Base-by-base conservation (phyloP, 2,888 invertebrate species). In the Drosophila antonietae region DNA sequence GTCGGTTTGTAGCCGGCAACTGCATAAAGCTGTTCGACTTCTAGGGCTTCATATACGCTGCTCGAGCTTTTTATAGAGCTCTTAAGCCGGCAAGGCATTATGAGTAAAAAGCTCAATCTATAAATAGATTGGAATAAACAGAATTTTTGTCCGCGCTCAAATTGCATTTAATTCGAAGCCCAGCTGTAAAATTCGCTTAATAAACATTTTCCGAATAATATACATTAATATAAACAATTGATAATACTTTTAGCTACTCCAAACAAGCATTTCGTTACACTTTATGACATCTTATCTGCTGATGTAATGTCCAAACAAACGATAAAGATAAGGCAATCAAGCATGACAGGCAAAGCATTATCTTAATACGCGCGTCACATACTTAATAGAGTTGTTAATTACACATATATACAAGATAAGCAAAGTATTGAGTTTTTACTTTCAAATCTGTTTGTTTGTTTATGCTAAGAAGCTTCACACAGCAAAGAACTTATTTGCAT, bases 11-110 rank as follows among this genome's bases (percentile, higher is more conserved):
- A 41, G 64, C 12, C 56, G 52, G 6, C n/a, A 23, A 51, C 57
- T 33, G 15, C 10, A 49, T 44, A 37, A 33, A 31, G 15, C 1
- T 10, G 6, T 7, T 28, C 15, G 23, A 56, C 44, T 59, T 53
- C n/a, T 52, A 31, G 12, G 52, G 33, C 52, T 41, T 68, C 68
- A 20, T n/a, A 44, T 66, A 71, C 23, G 37, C 35, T 14, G 47
- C 15, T 4, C 4, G 44, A 75, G 80, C 77, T 77, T 77, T 49
- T 51, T n/a, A 43, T 33, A 63, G 37, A 63, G 51, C 47, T 31
- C 46, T 23, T 31, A 12, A 51, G 49, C 18, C 33, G 33, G 14
- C 7, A 7, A 35, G 35, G n/a, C 0, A 3, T n/a, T 12, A 5
- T n/a, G 6, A 15, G 33, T 51, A 33, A 20, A 43, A 28, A 73